phyloP scores from a whole-genome alignment of 1,140 invertebrate species.

The Musca vetustissima region DNA sequence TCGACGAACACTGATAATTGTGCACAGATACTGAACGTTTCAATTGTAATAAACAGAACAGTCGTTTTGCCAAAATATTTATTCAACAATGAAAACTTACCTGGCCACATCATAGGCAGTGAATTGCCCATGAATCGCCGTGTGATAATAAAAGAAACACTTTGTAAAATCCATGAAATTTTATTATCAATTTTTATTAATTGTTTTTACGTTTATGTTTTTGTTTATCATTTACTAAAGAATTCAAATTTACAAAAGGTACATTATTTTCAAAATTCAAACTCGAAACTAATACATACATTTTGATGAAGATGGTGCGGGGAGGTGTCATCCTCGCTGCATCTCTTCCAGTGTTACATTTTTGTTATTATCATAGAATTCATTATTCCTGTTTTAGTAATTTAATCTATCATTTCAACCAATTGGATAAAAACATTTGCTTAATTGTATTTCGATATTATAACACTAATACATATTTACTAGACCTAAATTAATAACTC shows the following conservation, averaged over 20 bases:
- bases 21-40: too few species aligned
- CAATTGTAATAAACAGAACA: neutral
- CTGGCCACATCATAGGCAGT: neutral
- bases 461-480: too few species aligned
- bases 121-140: neutral
- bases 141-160: neutral
- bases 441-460: neutral
- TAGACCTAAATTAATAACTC: too few species aligned
- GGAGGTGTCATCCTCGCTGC: neutral
- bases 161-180: constrained; percentile 5
- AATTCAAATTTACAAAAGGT: constrained; percentile 26
- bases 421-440: neutral
- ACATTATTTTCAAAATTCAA: constrained; percentile 22
- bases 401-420: constrained; percentile 14
- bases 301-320: neutral
- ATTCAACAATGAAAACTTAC: neutral
- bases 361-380: too few species aligned
- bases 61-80: neutral
- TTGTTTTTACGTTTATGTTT: neutral
- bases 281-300: constrained; percentile 18
- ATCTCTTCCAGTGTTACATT: neutral
- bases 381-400: constrained; percentile 14
- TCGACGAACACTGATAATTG: too few species aligned
- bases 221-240: constrained; percentile 13
- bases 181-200: constrained; percentile 9